Conservation (phyloP, 2,888 invertebrate genomes). For the Syrista parreyssii region DNA sequence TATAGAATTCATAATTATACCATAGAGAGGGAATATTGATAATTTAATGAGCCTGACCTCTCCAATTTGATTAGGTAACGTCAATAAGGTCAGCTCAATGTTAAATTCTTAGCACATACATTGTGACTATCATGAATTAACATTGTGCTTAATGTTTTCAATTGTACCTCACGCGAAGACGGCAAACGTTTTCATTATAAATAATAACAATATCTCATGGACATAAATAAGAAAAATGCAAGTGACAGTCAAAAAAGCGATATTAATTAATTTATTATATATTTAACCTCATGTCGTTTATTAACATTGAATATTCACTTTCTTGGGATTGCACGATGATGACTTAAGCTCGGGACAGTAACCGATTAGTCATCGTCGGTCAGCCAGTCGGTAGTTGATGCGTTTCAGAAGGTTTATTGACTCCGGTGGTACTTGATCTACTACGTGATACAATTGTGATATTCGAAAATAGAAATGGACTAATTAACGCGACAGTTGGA, state of each 20-base stretch:
- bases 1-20: constrained; percentile 26
- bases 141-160: neutral
- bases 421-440: neutral
- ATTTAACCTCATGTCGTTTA: neutral
- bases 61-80: constrained; percentile 58
- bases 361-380: neutral
- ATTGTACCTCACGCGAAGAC: neutral
- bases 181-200: neutral
- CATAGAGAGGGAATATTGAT: constrained; percentile 23
- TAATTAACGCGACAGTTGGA: neutral
- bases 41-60: constrained; percentile 53
- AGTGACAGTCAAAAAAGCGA: neutral
- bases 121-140: neutral
- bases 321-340: neutral
- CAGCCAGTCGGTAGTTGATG: neutral
- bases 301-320: neutral
- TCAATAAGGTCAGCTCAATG: constrained; percentile 59
- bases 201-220: neutral
- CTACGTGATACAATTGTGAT: neutral
- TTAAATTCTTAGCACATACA: constrained; percentile 37
- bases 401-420: neutral
- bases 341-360: neutral
- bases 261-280: neutral
- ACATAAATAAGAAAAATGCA: neutral
- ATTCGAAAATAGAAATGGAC: neutral